Evolutionary conservation across 2,888 invertebrate genomes (phyloP).

Genomic region (Cyclophora punctaria): DNA sequence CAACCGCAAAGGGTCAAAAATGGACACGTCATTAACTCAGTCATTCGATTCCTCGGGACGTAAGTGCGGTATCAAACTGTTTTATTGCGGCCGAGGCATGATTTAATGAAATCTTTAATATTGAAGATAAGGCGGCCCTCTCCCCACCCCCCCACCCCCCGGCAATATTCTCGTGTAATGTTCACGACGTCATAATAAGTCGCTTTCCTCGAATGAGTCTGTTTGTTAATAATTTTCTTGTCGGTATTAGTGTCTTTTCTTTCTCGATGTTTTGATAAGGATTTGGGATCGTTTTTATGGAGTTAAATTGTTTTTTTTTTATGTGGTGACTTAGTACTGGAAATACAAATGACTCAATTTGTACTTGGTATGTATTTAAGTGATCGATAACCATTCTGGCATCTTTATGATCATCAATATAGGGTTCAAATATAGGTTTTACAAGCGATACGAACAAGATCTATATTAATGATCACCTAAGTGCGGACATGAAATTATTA

Average conservation of each 20-base stretch:
- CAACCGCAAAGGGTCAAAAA: slow-evolving; percentile 40
- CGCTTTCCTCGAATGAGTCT: slow-evolving; percentile 15
- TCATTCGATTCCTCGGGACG: slow-evolving; percentile 54
- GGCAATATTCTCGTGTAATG: slow-evolving; percentile 46
- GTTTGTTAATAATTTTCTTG: slow-evolving; percentile 22
- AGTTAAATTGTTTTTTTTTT: slow-evolving; percentile 4
- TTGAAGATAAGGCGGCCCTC: slow-evolving; percentile 59
- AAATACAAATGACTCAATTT: no score
- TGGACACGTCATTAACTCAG: slow-evolving; percentile 63
- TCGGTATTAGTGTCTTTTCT: slow-evolving; percentile 1
- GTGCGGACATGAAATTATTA: no score
- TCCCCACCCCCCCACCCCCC: slow-evolving; percentile 51
- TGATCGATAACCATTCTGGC: no score
- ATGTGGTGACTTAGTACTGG: no score
- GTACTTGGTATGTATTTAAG: no score
- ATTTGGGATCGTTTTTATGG: neutral
- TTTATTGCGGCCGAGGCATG: slow-evolving; percentile 64
- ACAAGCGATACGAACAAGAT: no score
- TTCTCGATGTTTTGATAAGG: neutral
- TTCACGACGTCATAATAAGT: slow-evolving; percentile 28
- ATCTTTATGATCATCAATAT: no score
- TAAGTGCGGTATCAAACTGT: slow-evolving; percentile 71
- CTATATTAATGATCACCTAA: no score
- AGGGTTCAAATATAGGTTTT: no score
- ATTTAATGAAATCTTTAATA: slow-evolving; percentile 75